A percentile compares a stretch with the other conserved stretches of the same genome.
Evolutionary conservation across 2,113 vertebrate species (phyloP).

Genomic region (Albula goreensis): DNA sequence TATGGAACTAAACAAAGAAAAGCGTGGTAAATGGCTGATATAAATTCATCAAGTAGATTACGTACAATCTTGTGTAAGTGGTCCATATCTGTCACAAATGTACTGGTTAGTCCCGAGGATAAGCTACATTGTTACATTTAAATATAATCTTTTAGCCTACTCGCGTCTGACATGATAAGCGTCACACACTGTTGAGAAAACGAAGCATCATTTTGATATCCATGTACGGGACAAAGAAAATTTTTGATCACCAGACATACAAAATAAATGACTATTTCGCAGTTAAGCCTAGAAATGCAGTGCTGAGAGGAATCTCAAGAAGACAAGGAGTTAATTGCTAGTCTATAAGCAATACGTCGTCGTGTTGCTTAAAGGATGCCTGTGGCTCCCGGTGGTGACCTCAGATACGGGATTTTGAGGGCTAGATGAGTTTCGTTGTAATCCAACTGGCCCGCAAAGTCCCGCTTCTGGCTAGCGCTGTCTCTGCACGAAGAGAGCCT

Average conservation of each 20-base stretch:
- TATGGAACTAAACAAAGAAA: not conserved
- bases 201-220: not conserved
- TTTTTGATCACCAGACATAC: not conserved
- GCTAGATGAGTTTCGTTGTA: constrained; percentile 85
- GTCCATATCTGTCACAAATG: not conserved
- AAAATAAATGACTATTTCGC: not conserved
- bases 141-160: not conserved
- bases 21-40: not conserved
- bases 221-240: not conserved
- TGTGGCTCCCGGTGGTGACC: constrained; percentile 66
- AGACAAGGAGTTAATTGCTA: not conserved
- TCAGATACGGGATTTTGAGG: constrained; percentile 88
- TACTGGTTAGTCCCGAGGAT: not conserved
- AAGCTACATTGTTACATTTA: not conserved
- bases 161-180: not conserved
- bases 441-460: constrained; percentile 95
- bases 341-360: not conserved
- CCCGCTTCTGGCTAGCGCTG: constrained; percentile 83
- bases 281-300: not conserved
- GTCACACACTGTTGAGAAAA: not conserved
- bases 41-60: not conserved
- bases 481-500: constrained; percentile 21
- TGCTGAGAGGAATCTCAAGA: not conserved
- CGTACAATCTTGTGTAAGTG: not conserved
- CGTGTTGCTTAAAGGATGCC: constrained; percentile 1